phyloP scores from a whole-genome alignment of 2,888 invertebrate genomes.

The Callosobruchus maculatus region DNA sequence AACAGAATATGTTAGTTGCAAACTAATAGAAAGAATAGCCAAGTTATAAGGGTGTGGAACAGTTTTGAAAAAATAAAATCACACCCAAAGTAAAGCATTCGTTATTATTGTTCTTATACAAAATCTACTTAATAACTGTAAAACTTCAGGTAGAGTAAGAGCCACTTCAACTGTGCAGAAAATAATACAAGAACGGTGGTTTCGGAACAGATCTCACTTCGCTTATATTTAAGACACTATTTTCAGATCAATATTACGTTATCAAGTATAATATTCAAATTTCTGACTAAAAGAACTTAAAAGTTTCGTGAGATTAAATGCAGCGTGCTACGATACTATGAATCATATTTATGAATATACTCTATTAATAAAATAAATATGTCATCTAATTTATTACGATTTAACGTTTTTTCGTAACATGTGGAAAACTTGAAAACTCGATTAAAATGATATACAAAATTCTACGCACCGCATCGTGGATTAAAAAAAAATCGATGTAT shows the following conservation, averaged over 20 bases:
- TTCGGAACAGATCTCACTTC: no score
- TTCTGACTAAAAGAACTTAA: not conserved
- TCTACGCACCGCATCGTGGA: not conserved
- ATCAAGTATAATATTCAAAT: not conserved
- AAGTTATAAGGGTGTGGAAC: no score
- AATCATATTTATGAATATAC: conserved; percentile 8
- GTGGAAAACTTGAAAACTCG: conserved; percentile 14
- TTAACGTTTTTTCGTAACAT: conserved; percentile 12
- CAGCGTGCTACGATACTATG: not conserved
- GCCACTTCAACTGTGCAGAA: no score
- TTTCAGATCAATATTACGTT: not conserved
- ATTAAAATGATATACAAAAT: conserved; percentile 1
- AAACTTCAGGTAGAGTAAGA: no score
- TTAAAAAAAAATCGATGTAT: conserved; percentile 16
- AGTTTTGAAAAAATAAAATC: no score
- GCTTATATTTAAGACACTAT: no score
- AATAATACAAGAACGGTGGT: no score
- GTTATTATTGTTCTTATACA: no score
- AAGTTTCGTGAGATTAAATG: not conserved
- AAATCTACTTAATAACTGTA: no score
- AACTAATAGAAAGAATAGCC: no score
- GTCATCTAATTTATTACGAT: conserved; percentile 27
- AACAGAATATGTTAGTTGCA: no score
- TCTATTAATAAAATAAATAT: conserved; percentile 39
- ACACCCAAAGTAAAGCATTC: no score